These are phyloP conservation scores for Leptonema lineaticorne DNA, from an alignment of 1,140 invertebrate genomes.

Conservation along the genomic window DNA sequence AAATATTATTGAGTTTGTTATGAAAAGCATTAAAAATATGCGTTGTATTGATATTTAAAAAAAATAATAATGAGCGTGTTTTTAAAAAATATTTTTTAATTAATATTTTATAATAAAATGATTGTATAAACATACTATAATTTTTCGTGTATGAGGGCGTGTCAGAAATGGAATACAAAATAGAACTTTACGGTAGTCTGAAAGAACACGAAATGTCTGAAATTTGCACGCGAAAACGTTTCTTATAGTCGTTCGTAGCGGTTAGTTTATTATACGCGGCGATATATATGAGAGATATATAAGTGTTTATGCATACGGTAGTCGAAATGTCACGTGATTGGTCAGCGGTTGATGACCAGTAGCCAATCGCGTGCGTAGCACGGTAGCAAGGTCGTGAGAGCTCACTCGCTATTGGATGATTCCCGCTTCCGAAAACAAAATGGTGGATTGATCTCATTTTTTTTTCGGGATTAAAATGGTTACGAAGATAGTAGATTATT, in stretches of 20 bases:
- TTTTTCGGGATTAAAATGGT: too few relatives aligned
- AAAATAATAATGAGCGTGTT: too few relatives aligned
- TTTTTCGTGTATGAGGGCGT: conserved; percentile 8
- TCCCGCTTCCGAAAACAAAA: not conserved
- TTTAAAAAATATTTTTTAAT: too few relatives aligned
- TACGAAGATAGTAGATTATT: too few relatives aligned
- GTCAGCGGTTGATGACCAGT: conserved; percentile 28
- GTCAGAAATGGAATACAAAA: conserved; percentile 32
- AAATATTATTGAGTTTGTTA: too few relatives aligned
- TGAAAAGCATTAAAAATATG: too few relatives aligned
- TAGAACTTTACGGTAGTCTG: conserved; percentile 37
- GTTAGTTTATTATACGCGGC: not conserved
- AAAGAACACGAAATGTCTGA: not conserved
- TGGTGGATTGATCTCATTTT: too few relatives aligned
- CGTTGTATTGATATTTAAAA: too few relatives aligned
- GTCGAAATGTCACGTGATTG: conserved; percentile 18
- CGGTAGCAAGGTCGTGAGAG: conserved; percentile 31
- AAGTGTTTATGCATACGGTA: not conserved
- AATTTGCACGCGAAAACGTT: not conserved
- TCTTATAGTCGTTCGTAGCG: too few relatives aligned
- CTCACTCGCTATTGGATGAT: conserved; percentile 27
- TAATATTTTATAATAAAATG: too few relatives aligned
- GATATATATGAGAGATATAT: not conserved
- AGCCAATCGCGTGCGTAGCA: conserved; percentile 41
- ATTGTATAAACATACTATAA: too few relatives aligned